Evolutionary conservation across 2,113 vertebrate genomes (phyloP).

Genomic region (Cynopterus brachyotis): DNA sequence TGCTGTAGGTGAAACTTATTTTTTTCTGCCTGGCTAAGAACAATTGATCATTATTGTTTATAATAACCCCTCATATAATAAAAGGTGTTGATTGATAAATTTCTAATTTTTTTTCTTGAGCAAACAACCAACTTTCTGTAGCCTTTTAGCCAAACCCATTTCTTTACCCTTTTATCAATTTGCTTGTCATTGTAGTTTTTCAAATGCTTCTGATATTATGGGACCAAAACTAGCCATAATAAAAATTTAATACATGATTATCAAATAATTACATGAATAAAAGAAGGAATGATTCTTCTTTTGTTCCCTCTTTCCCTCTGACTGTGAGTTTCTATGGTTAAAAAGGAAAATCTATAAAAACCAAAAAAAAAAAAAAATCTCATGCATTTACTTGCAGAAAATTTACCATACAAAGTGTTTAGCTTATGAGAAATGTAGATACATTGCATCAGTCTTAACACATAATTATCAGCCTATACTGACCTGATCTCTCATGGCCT

Average conservation of each 20-base stretch:
- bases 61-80: background rate
- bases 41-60: background rate
- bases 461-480: constrained; percentile 67
- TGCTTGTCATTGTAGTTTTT: background rate
- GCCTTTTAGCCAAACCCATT: constrained; percentile 3
- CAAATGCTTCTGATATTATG: background rate
- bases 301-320: background rate
- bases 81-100: background rate
- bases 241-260: background rate
- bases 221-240: background rate
- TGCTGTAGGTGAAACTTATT: background rate
- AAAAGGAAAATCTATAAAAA: constrained; percentile 23
- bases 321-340: constrained; percentile 21
- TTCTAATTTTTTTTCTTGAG: background rate
- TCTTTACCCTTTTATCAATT: background rate
- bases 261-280: background rate
- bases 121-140: background rate
- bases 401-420: constrained; percentile 62
- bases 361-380: background rate
- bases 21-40: background rate
- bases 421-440: constrained; percentile 41
- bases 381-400: constrained; percentile 62
- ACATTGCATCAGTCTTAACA: constrained; percentile 36
- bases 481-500: constrained; percentile 52
- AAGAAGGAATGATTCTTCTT: background rate